Evolutionary conservation across 2,888 invertebrate genomes (phyloP), one percentile per base, ranked within the genome.

Genomic region (Cerastis rubricosa): DNA sequence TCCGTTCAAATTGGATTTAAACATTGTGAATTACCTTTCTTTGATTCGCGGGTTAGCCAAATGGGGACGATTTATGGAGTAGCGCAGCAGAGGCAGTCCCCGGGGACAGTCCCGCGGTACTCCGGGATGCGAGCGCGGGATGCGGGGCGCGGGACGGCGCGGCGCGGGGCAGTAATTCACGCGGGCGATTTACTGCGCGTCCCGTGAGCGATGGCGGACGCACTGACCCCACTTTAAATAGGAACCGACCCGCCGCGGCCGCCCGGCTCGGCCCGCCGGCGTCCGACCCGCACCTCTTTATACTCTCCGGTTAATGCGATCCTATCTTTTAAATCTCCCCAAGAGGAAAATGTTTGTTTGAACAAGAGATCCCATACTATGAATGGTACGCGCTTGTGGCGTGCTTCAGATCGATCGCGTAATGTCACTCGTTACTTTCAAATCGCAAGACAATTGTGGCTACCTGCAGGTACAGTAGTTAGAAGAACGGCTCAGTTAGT

Each of bases 1-100:
- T 83, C 79, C 79, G 85, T 85, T 87, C 91, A 94, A 95, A 95
- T 95, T 95, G 94, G 95, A 95, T 95, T 95, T 95, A 95, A 95
- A 95, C 95, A 94, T 95, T 94, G 94, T 93, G 95, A 95, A 95
- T 95, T 95, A 95, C 95, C 93, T 94, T 93, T 93, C 94, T 94
- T 95, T 94, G 95, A 95, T 95, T 95, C 95, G 94, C 94, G 95
- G 95, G 95, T 94, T 94, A 94, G 94, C 93, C 94, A 93, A 94
- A 94, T 93, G 95, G 95, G 95, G 94, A 94, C 94, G 94, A 95
- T 95, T 95, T 95, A 95, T 95, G 93, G 94, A 93, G 92, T 90
- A 89, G 89, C 89, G 91, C 90, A 88, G 91, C 86, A 72, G 87
- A 82, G 87, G 77, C 80, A 77, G 80, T 87, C 89, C 88, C 87